Base-by-base conservation (phyloP, 2,113 vertebrate species). In the Fukomys damarensis region DNA sequence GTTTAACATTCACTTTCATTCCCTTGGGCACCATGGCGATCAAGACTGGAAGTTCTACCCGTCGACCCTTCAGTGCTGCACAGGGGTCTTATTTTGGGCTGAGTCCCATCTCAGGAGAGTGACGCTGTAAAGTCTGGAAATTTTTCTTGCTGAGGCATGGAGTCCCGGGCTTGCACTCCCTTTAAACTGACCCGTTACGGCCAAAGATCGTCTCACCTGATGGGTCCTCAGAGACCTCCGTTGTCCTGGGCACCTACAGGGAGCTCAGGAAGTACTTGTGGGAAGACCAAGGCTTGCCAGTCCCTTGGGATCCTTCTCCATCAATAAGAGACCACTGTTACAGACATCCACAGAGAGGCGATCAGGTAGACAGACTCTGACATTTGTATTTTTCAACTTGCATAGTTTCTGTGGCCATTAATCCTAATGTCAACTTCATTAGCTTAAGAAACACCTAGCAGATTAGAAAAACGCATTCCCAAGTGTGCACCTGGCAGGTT, bases 91-190 rank as follows among this genome's bases (percentile, higher is more conserved):
- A 5, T 28, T 74, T 30, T 35, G 16, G 7, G 10, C 68, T 16
- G 52, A 28, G 61, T 52, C 38, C 0, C 30, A 28, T 43, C 41
- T 32, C 28, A 0, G 17, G 63, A 30, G n/a, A 56, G 20, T 4
- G 65, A 16, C 0, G 1, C 1, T 0, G 0, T 5, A 3, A 17
- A 5, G 43, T 46, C 61, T 12, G 65, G 22, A 85, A 38, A 49
- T 43, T 3, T 0, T 0, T 70, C 38, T 0, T 26, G 46, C 41
- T 12, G 43, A n/a, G 59, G 13, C 24, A 0, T 3, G 2, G 19
- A n/a, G 10, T 10, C 8, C 65, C 3, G 24, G 16, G 28, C 24
- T 7, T 12, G 3, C 66, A 9, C 26, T 49, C 12, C n/a, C 41
- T 19, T 46, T 41, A 28, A 56, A 4, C 2, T 24, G 54, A 65